A percentile compares a stretch with the other conserved stretches of the same genome.
Conservation (phyloP, 2,888 invertebrate species). For the Cabera pusaria region DNA sequence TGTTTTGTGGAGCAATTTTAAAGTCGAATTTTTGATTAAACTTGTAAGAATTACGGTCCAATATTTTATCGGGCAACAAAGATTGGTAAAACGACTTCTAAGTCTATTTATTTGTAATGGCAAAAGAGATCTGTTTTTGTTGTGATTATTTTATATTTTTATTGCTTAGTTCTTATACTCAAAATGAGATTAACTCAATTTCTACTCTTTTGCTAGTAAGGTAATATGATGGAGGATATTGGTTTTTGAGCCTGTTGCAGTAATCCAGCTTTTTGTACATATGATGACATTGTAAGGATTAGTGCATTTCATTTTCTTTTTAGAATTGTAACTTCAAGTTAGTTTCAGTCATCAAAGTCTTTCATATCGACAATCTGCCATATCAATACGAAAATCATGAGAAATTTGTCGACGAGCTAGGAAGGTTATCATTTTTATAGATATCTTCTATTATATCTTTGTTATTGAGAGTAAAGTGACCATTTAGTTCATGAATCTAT, state of each 20-base stretch:
- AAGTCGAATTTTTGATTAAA: conserved; percentile 30
- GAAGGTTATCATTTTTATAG: conserved; percentile 59
- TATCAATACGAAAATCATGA: conserved; percentile 84
- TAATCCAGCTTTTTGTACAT: conserved; percentile 62
- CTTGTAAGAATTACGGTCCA: conserved; percentile 11
- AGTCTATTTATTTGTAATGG: conserved; percentile 32
- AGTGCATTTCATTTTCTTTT: conserved; percentile 71
- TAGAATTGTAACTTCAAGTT: conserved; percentile 55
- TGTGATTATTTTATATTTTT: conserved; percentile 66
- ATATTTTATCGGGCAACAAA: conserved; percentile 4
- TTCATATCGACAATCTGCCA: conserved; percentile 88
- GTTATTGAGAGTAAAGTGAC: conserved; percentile 23
- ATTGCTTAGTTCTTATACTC: conserved; percentile 61
- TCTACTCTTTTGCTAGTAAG: conserved; percentile 59
- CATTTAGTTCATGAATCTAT: conserved; percentile 28
- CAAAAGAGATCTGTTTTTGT: conserved; percentile 71
- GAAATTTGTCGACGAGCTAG: conserved; percentile 63
- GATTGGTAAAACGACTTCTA: conserved; percentile 34
- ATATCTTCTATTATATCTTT: conserved; percentile 16
- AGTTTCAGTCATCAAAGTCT: conserved; percentile 67
- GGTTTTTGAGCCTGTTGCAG: conserved; percentile 51
- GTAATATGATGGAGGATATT: conserved; percentile 43
- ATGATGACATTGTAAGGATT: conserved; percentile 50
- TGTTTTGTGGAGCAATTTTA: conserved; percentile 33
- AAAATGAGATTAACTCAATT: conserved; percentile 73